Conservation (phyloP, 2,888 invertebrate genomes). For the Prosapia bicincta region DNA sequence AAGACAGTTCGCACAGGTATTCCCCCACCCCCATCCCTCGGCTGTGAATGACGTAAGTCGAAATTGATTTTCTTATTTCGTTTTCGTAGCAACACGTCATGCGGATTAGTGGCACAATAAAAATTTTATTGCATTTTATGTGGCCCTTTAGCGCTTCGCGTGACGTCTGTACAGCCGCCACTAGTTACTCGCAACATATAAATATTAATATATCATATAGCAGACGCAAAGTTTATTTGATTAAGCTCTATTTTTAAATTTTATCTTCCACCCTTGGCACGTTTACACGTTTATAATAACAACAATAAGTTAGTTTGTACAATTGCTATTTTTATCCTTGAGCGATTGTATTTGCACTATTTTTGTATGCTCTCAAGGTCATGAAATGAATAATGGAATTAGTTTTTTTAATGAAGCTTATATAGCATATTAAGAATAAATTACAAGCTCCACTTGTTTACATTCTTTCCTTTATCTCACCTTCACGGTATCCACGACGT, state of each 20-base stretch:
- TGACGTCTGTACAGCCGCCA: not conserved
- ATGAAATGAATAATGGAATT: too few relatives aligned
- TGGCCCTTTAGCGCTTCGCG: not conserved
- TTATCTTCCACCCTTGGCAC: not conserved
- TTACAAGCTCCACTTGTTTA: too few relatives aligned
- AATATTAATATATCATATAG: not conserved
- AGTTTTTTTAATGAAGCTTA: too few relatives aligned
- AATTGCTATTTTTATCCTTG: not conserved
- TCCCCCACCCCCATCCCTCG: not conserved
- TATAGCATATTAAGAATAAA: too few relatives aligned
- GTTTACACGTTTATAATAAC: not conserved
- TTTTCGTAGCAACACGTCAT: not conserved
- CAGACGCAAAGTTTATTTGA: not conserved
- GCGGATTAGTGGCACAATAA: not conserved
- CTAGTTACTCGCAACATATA: not conserved
- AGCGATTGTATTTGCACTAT: too few relatives aligned
- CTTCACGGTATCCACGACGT: too few relatives aligned
- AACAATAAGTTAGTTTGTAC: not conserved
- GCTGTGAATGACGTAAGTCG: not conserved
- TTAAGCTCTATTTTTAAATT: not conserved
- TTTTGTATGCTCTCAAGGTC: too few relatives aligned
- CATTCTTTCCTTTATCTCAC: too few relatives aligned
- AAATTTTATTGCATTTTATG: not conserved
- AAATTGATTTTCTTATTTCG: not conserved
- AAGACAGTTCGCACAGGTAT: not conserved